These are phyloP conservation scores for Narcine bancroftii DNA, from an alignment of 2,113 vertebrate species.

Conservation along the genomic window DNA sequence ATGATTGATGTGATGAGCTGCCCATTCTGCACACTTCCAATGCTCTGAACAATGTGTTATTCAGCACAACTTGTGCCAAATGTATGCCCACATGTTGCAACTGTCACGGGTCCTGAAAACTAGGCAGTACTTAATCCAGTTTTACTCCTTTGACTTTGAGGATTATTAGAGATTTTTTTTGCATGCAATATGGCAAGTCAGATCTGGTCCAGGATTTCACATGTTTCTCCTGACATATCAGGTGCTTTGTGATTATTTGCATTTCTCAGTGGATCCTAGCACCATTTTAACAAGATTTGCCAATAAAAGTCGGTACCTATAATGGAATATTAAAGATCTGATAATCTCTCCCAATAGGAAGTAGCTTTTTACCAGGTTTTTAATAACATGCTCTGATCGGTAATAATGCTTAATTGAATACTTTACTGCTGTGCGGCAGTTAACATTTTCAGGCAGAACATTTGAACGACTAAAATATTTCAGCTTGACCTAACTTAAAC, in stretches of 20 bases:
- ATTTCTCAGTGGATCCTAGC: background rate
- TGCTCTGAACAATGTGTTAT: too few relatives aligned
- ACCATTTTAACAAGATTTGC: constrained; percentile 22
- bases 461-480: background rate
- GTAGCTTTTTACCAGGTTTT: background rate
- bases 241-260: background rate
- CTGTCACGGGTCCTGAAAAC: too few relatives aligned
- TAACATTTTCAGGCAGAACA: background rate
- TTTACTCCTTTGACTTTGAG: constrained; percentile 14
- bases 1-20: too few relatives aligned
- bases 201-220: background rate
- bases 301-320: background rate
- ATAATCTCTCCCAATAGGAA: background rate
- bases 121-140: too few relatives aligned
- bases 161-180: background rate
- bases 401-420: constrained; percentile 8
- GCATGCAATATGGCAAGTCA: background rate
- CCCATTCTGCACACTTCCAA: too few relatives aligned
- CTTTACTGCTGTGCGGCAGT: background rate
- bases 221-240: background rate
- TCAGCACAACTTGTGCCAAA: too few relatives aligned
- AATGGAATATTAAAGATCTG: background rate
- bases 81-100: too few relatives aligned
- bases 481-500: background rate
- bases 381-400: background rate